These are phyloP conservation scores for Aplidium turbinatum DNA, from an alignment of 23 tunicate genomes.

Conservation along the genomic window DNA sequence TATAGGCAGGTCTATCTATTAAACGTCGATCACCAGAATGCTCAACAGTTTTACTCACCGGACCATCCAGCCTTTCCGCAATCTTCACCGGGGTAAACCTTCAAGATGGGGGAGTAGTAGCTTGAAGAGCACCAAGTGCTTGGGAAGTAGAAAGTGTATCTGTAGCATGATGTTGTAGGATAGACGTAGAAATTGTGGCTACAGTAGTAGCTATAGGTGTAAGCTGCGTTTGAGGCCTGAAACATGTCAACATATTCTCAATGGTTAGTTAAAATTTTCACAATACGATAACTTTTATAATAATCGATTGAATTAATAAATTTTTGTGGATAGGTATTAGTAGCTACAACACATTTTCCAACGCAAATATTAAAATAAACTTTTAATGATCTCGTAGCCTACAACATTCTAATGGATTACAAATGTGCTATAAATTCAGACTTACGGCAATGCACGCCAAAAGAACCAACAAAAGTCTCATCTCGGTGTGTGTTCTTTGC, in stretches of 20 bases:
- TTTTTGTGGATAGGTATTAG: no score
- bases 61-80: constrained; percentile 48
- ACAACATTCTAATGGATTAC: no score
- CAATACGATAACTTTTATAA: no score
- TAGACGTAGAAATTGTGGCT: constrained; percentile 41
- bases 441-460: constrained; percentile 56
- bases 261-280: no score
- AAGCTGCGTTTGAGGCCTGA: constrained; percentile 45
- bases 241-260: not conserved
- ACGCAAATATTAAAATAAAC: no score
- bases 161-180: constrained; percentile 19
- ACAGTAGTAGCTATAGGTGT: constrained; percentile 29
- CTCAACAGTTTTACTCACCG: constrained; percentile 7
- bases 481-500: constrained; percentile 21
- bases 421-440: not conserved
- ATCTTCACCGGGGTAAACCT: constrained; percentile 41
- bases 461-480: constrained; percentile 41
- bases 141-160: constrained; percentile 31
- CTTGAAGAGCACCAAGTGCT: constrained; percentile 46
- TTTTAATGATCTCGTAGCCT: no score
- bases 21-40: not conserved
- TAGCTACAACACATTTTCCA: no score
- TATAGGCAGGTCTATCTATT: not conserved
- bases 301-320: no score
- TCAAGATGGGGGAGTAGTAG: constrained; percentile 49